Base-by-base conservation (phyloP, 2,888 invertebrate genomes). In the Exephanes ischioxanthus region DNA sequence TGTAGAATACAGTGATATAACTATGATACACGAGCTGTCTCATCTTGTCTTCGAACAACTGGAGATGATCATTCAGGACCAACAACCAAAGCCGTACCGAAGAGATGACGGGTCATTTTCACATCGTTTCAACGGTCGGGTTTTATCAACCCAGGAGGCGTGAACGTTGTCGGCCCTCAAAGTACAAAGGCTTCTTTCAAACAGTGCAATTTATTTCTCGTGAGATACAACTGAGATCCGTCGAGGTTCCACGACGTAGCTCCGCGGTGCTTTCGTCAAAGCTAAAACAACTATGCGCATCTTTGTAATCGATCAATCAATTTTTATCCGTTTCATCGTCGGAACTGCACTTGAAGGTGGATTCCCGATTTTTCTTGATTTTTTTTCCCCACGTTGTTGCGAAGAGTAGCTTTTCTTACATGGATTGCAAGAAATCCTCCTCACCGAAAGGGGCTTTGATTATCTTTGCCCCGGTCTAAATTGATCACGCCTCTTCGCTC, bases 21-120 rank as follows among this genome's bases (percentile, higher is more conserved):
- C 68, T 61, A 80, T 80, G 80, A 85, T 80, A 58, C 76, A 77
- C 67, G 80, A 73, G 80, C 67, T 67, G 58, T 76, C 78, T 85
- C 82, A 75, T 82, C 85, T 75, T 79, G 85, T 83, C 80, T 79
- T 80, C 83, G 80, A 85, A 85, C 83, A 80, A 85, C 85, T 67
- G 48, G 77, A 83, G 83, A 83, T 83, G 83, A 85, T 76, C 76
- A 80, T 61, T 75, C 80, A 53, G 37, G 53, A 68, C 73, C 53
- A 67, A 63, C 30, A 71, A 61, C 37, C 55, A 37, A 26, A 55
- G 19, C 53, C 55, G 19, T 9, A 26, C 66, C 53, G 3, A 14
- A 51, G 45, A 48, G 37, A 53, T 53, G 63, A 72, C 79, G 66
- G 85, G 85, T 85, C 83, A 83, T 80, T 76, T 80, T 83, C 80